Conservation (phyloP, 2,797 vertebrate genomes). For the Meda fulgida region DNA sequence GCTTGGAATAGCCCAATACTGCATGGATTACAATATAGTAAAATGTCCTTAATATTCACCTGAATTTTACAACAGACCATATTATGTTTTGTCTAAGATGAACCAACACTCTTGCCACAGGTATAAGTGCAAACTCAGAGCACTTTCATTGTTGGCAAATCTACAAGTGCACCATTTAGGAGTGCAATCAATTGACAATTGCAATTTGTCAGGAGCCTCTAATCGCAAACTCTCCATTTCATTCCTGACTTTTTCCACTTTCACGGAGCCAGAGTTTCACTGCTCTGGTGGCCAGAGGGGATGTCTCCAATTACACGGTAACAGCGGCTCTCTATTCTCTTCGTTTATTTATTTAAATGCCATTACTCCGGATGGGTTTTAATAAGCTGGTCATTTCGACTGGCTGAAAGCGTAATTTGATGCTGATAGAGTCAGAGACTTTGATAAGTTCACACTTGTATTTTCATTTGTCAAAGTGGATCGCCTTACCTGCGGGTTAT, state of each 20-base stretch:
- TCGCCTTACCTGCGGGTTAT: slow-evolving; percentile 29
- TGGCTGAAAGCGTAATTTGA: slow-evolving; percentile 42
- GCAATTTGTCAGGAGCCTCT: slow-evolving; percentile 38
- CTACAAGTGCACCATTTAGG: slow-evolving; percentile 26
- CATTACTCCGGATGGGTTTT: slow-evolving; percentile 46
- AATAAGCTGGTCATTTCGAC: slow-evolving; percentile 47
- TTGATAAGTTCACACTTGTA: slow-evolving; percentile 42
- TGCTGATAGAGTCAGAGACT: slow-evolving; percentile 32
- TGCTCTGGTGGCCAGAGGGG: slow-evolving; percentile 40
- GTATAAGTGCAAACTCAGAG: slow-evolving; percentile 1
- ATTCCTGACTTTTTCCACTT: slow-evolving; percentile 27
- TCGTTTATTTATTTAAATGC: slow-evolving; percentile 53
- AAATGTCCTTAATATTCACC: not conserved
- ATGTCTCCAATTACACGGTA: slow-evolving; percentile 42
- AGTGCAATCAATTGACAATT: slow-evolving; percentile 17
- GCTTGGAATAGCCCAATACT: not conserved
- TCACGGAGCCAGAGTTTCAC: slow-evolving; percentile 29
- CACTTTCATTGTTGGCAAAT: slow-evolving; percentile 9
- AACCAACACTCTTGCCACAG: not conserved
- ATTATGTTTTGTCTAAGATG: not conserved
- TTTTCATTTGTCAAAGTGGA: slow-evolving; percentile 31
- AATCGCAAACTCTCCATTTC: slow-evolving; percentile 29
- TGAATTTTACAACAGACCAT: not conserved
- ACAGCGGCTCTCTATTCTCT: slow-evolving; percentile 10
- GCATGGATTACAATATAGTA: too few species aligned